Base-by-base conservation (phyloP, 2,888 invertebrate species). In the Noctua janthina region DNA sequence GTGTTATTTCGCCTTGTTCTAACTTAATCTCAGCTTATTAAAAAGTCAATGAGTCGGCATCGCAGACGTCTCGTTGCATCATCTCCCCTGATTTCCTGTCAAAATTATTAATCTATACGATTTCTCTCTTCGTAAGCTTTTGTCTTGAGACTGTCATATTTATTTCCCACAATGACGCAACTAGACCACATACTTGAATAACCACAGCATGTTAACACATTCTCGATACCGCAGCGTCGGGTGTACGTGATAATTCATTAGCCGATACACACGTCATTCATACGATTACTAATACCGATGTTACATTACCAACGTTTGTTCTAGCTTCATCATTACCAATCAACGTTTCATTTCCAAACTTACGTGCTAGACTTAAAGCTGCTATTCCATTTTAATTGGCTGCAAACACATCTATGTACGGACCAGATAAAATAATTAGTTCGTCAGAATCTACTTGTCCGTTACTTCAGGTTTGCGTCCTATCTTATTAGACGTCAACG, bases 51-150 rank as follows among this genome's bases (percentile, higher is more conserved):
- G 79, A 83, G 81, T 80, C 75, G 66, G 35, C 82, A 76, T 72
- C 79, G 79, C 71, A 68, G 84, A 83, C 84, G 80, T 67, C 78
- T 79, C 77, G 64, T 90, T 87, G 81, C 88, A 83, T 87, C 90
- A 87, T 83, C 83, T 84, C 83, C 84, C 75, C 80, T 84, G 84
- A 82, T 80, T 84, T 78, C 77, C 82, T 90, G 90, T 90, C 89
- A 90, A 86, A 87, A 85, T 90, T 89, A 90, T 90, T 89, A 90
- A 90, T 90, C 87, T 90, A 64, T 81, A 81, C 88, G 72, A 90
- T 90, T 90, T 90, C 81, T 90, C 89, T 87, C 68, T 75, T 86
- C 78, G 73, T 83, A 82, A 83, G 74, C 85, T 85, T 85, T 87
- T 88, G 89, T 87, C 80, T 82, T 69, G 59, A 64, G 73, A 80